phyloP scores from a whole-genome alignment of 2,113 vertebrate species.

The Crocuta crocuta region DNA sequence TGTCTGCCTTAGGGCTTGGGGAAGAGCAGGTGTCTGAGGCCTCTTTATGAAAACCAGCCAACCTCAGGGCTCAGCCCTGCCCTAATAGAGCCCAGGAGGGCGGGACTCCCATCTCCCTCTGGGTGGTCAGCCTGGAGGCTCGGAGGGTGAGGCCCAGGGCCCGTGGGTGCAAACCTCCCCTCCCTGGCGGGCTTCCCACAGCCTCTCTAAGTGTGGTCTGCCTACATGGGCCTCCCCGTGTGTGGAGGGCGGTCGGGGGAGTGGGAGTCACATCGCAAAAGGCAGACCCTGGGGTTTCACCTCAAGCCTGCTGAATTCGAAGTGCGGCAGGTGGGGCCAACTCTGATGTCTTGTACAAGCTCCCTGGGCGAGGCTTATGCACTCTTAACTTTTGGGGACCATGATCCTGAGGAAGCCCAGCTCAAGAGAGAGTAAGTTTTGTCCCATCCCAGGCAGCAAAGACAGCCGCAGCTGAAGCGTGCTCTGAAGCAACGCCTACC shows the following conservation, averaged over 20 bases:
- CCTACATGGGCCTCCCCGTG: not conserved
- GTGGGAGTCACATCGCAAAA: not conserved
- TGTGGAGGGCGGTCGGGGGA: not conserved
- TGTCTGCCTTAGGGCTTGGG: not conserved
- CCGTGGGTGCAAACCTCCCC: too few species aligned
- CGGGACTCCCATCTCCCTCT: not conserved
- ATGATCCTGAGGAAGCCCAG: not conserved
- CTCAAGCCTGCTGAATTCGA: not conserved
- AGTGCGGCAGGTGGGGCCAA: not conserved
- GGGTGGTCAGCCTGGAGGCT: not conserved
- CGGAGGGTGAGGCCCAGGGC: too few species aligned
- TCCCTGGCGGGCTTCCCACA: not conserved
- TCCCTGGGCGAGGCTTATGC: not conserved
- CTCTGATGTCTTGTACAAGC: not conserved
- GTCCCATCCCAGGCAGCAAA: not conserved
- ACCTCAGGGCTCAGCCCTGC: not conserved
- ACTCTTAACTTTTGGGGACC: not conserved
- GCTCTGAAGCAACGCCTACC: not conserved
- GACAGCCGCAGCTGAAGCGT: not conserved
- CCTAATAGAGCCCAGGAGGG: too few species aligned
- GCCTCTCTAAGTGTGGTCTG: not conserved
- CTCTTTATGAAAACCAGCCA: not conserved
- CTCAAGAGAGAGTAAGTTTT: not conserved
- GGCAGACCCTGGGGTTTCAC: not conserved
- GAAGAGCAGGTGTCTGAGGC: not conserved